Evolutionary conservation across 2,797 vertebrate species (phyloP).

Genomic region (Peromyscus eremicus): DNA sequence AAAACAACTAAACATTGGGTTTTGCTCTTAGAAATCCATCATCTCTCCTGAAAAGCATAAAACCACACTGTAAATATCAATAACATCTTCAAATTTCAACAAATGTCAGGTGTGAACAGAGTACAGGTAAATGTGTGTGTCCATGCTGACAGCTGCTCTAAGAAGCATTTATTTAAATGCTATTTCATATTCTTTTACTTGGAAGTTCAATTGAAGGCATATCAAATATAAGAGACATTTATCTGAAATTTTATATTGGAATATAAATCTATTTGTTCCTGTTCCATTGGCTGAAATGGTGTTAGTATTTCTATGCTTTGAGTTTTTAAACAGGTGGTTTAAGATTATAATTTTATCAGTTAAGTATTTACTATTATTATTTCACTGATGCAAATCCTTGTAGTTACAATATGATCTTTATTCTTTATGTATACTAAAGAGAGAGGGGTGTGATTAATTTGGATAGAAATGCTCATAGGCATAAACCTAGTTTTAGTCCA

Average conservation of each 20-base stretch:
- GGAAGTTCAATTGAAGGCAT: constrained; percentile 61
- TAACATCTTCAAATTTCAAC: constrained; percentile 83
- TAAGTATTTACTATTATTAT: not conserved
- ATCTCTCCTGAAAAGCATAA: constrained; percentile 24
- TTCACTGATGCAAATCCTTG: not conserved
- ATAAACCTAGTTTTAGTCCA: not conserved
- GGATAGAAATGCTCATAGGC: not conserved
- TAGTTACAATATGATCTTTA: not conserved
- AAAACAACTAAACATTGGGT: constrained; percentile 31
- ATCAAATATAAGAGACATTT: not conserved
- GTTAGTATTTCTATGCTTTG: not conserved
- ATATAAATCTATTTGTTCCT: not conserved
- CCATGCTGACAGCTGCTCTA: constrained; percentile 84
- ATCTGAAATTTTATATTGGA: constrained; percentile 35
- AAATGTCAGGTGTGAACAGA: constrained; percentile 69
- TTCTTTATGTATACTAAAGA: not conserved
- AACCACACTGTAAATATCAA: constrained; percentile 55
- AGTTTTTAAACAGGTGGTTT: not conserved
- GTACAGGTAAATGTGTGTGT: constrained; percentile 83
- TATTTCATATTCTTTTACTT: constrained; percentile 82
- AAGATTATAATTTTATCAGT: not conserved
- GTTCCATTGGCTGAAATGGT: not conserved
- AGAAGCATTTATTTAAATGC: constrained; percentile 82
- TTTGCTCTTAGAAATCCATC: not conserved
- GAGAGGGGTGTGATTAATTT: not conserved